Evolutionary conservation across 2,888 invertebrate genomes (phyloP), one percentile per base, ranked within the genome.

Genomic region (Drosophila picticornis): DNA sequence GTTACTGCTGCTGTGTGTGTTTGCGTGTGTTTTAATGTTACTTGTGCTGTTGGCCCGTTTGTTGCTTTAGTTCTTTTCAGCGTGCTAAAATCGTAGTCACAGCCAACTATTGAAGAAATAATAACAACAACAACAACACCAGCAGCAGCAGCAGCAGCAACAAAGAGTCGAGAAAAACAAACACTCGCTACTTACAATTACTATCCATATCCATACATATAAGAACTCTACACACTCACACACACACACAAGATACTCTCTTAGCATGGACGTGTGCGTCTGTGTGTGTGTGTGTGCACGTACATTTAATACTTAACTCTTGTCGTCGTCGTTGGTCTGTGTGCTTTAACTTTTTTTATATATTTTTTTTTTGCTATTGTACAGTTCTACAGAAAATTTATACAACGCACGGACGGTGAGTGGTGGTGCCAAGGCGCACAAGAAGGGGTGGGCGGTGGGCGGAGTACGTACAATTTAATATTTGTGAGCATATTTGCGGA

Each of bases 331-430:
- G 73, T 77, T 80, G 72, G 67, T 62, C 62, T 77, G 77, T 80
- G 77, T 79, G 86, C 87, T 88, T 89, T 81, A 81, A 86, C 76
- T 84, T 86, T 86, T 88, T 69, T 80, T 65, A 34, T 59, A 34
- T 32, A 3, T 19, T 70, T 74, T 89, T 77, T 77, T 85, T 85
- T 76, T 88, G 83, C 88, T 90, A 90, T 85, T 85, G 90, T 85
- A 85, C 85, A 85, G 85, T 90, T 90, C 84, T 75, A 88, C 83
- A 76, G 85, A 90, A 85, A 88, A 85, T 88, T 78, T 90, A 89
- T 85, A 89, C 88, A 89, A 80, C 87, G 88, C 89, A 87, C 84
- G 73, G 72, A 75, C 72, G 64, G 67, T 72, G 72, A 68, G 66
- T 61, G 75, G 56, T 27, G 36, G 53, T 53, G 43, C 22, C 32